Conservation (phyloP, 2,113 vertebrate genomes). For the Cephalopterus ornatus region DNA sequence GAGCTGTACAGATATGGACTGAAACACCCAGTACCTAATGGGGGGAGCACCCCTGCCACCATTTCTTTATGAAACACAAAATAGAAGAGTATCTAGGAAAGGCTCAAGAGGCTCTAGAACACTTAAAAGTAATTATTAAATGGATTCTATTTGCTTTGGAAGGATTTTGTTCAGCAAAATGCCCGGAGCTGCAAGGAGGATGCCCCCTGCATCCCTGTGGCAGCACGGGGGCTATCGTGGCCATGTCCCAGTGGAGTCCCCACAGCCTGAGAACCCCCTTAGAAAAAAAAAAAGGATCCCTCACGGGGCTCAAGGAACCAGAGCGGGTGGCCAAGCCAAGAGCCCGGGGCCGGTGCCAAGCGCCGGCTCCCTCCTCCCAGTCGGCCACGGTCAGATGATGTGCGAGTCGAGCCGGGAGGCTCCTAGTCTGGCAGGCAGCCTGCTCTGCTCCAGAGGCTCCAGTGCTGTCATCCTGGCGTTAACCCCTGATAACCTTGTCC, state of each 20-base stretch:
- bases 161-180: background rate
- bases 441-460: constrained; percentile 83
- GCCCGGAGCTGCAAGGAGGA: background rate
- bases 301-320: background rate
- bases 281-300: background rate
- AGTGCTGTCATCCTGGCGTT: constrained; percentile 78
- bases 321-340: constrained; percentile 53
- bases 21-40: background rate
- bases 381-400: constrained; percentile 78
- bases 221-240: rapidly evolving
- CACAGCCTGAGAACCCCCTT: background rate
- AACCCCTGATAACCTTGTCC: constrained; percentile 83
- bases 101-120: background rate
- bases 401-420: constrained; percentile 76
- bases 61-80: background rate
- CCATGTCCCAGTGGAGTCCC: background rate
- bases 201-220: rapidly evolving
- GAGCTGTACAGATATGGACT: background rate
- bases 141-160: background rate
- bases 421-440: constrained; percentile 85
- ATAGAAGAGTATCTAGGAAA: background rate
- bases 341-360: constrained; percentile 52
- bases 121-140: background rate
- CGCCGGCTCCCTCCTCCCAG: constrained; percentile 30
- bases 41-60: background rate